Evolutionary conservation across 2,888 invertebrate genomes (phyloP), one percentile per base, ranked within the genome.

Genomic region (Cremastinae sp.): DNA sequence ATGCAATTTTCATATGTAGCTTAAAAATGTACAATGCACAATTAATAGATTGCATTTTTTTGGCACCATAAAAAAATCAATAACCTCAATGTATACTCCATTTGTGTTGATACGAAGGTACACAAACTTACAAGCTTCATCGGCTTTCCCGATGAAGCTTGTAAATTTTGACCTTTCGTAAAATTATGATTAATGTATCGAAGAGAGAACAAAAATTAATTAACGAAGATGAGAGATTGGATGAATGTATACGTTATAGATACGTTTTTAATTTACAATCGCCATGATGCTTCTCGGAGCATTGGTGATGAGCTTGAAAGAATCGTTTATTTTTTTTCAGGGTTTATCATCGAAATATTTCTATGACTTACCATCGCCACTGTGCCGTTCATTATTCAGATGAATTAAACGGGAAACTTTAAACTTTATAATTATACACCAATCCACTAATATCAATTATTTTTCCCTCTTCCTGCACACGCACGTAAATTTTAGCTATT

Each of bases 361-460:
- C 47, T n/a, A 9, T 41, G 22, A 81, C 86, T 87, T 66, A 89
- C 89, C 89, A 89, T 86, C 59, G 86, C 83, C 85, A 88, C 84
- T 76, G 87, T 85, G 78, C 89, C 89, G 82, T 89, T 89, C 89
- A 89, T 89, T 79, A 68, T 84, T 75, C 66, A 68, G 47, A 75
- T 68, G 64, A 61, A 59, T 66, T 72, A 65, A 68, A 77, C 64
- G 68, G 68, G 64, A 74, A 68, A 22, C 62, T 68, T 74, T 76
- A 22, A 71, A 72, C 56, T 41, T 53, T 53, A 20, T 66, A 58
- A 16, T 56, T 68, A 59, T 66, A 65, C 55, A 73, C n/a, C 51
- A 65, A 35, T 16, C 5, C 69, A 51, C 59, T 7, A 37, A 43
- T 18, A 16, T 18, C 10, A 43, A 22, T 35, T 51, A 61, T 58